A percentile compares a stretch with the other conserved stretches of the same genome.
Conservation (phyloP, 2,888 invertebrate species). For the Trichopria drosophilae region DNA sequence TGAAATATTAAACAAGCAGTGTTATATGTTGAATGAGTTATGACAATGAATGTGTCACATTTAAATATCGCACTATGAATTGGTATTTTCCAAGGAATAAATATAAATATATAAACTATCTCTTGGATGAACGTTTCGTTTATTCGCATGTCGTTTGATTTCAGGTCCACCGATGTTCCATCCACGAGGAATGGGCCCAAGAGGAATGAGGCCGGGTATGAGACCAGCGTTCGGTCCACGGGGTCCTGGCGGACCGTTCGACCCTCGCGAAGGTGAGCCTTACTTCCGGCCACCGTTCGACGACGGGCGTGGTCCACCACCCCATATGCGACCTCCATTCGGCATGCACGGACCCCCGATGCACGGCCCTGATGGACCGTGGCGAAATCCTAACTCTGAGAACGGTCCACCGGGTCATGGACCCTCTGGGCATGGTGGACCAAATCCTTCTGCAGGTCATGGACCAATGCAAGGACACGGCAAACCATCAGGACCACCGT, state of each 20-base stretch:
- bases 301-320: slow-evolving; percentile 46
- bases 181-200: slow-evolving; percentile 55
- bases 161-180: slow-evolving; percentile 56
- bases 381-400: slow-evolving; percentile 22
- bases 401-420: slow-evolving; percentile 13
- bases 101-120: slow-evolving; percentile 1
- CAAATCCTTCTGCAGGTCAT: too few species aligned
- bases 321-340: slow-evolving; percentile 4
- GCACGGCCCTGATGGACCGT: slow-evolving; percentile 34
- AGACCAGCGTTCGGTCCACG: slow-evolving; percentile 52
- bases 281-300: slow-evolving; percentile 52
- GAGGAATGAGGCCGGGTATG: slow-evolving; percentile 54
- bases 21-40: too few species aligned
- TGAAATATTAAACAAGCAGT: too few species aligned
- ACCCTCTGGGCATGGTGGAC: slow-evolving; percentile 10
- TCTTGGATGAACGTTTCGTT: not conserved
- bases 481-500: too few species aligned
- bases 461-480: too few species aligned
- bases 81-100: not conserved
- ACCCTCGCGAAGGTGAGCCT: slow-evolving; percentile 47
- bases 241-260: slow-evolving; percentile 43
- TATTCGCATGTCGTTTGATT: slow-evolving; percentile 21
- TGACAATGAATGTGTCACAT: too few species aligned
- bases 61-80: too few species aligned
- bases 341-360: slow-evolving; percentile 28